Evolutionary conservation across 1,140 invertebrate genomes (phyloP).

Genomic region (Anastatus disparis): DNA sequence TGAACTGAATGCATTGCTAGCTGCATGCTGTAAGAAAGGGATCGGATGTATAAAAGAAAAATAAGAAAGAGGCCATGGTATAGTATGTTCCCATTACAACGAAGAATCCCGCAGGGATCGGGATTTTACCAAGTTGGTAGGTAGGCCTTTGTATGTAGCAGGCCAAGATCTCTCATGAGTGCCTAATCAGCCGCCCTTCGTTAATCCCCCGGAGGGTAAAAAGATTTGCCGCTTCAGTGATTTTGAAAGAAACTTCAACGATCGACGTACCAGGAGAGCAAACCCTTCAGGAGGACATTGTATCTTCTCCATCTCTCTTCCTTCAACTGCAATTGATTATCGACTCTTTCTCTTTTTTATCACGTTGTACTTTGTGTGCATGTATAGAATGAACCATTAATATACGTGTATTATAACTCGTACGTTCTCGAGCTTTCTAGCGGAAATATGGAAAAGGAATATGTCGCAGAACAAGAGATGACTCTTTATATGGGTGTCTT

Average conservation of each 20-base stretch:
- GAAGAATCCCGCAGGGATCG: slow-evolving; percentile 46
- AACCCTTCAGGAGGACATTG: slow-evolving; percentile 33
- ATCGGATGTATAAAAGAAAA: too few species aligned
- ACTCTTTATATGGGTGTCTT: too few species aligned
- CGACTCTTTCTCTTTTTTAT: slow-evolving; percentile 29
- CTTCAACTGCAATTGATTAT: slow-evolving; percentile 17
- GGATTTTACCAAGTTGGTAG: too few species aligned
- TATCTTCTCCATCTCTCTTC: slow-evolving; percentile 33
- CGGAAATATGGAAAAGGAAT: too few species aligned
- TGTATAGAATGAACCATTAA: too few species aligned
- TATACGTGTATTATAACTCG: too few species aligned
- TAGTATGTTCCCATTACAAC: too few species aligned
- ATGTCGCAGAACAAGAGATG: too few species aligned
- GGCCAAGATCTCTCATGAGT: slow-evolving; percentile 51
- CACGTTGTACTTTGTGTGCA: too few species aligned
- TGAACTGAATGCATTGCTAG: background rate
- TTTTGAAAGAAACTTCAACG: slow-evolving; percentile 64
- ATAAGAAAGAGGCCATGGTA: too few species aligned
- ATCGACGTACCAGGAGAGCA: slow-evolving; percentile 54
- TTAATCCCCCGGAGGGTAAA: slow-evolving; percentile 61
- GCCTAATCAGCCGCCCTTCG: slow-evolving; percentile 62
- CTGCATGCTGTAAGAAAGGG: background rate
- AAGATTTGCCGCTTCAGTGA: slow-evolving; percentile 62
- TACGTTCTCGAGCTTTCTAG: too few species aligned
- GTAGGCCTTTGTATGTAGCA: too few species aligned